Evolutionary conservation across 2,888 invertebrate species (phyloP), one percentile per base, ranked within the genome.

Genomic region (Nomada flava): DNA sequence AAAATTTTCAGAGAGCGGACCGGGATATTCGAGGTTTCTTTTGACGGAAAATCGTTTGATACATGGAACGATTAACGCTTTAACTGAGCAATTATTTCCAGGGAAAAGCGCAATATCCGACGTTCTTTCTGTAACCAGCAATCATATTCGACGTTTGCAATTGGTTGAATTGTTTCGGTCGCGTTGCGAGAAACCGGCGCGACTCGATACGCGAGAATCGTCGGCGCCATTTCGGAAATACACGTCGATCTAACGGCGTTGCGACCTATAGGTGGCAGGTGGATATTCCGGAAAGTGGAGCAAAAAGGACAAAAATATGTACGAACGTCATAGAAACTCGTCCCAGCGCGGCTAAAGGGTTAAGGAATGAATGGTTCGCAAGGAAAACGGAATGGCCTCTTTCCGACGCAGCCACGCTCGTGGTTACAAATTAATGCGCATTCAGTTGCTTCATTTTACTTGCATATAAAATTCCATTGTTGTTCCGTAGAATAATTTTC

Each of bases 381-480:
- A 68, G 59, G 71, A 57, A 74, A 69, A 72, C 44, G 64, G 75
- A 63, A 75, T 73, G 23, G 72, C 50, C 60, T 55, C 55, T 71
- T 50, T 47, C 47, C 70, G 26, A 72, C 26, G 62, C 42, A 72
- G 63, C 72, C 81, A 80, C 70, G 53, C 73, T 20, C 64, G 60
- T 36, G 68, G 52, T 20, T 42, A 53, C 82, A 73, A 80, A 80
- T 81, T 80, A 80, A 80, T 81, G 81, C 67, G 79, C 67, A 80
- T 80, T 81, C 79, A 55, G 81, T 80, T 80, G 81, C 73, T 67
- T 80, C 82, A 80, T 80, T 80, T 80, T 81, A 80, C 82, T 80
- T 81, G 79, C 82, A 80, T 81, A 64, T 72, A 72, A 80, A 80
- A 80, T 80, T 80, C 82, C 65, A 80, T 80, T 80, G 82, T 80